Base-by-base conservation (phyloP, 2,113 vertebrate genomes). In the Dromaius novaehollandiae region DNA sequence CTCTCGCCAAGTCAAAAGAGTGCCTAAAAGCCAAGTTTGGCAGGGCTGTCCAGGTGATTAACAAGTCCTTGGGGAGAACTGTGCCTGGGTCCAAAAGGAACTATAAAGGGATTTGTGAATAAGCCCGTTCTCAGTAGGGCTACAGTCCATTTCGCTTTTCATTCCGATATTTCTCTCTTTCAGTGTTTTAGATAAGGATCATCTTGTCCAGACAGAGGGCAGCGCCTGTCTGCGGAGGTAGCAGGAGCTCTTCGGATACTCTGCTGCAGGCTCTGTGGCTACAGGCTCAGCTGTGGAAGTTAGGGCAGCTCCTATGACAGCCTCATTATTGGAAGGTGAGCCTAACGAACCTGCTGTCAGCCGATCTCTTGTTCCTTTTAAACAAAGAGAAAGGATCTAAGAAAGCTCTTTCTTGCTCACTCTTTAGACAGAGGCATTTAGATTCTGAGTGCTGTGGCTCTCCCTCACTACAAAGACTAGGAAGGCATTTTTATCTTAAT, bases 401-500 rank as follows among this genome's bases (percentile, higher is more conserved):
- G 93, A 77, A 91, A 88, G 30, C 70, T 79, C 56, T 83, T 86
- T 88, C 84, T 93, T 83, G 65, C 32, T 81, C 51, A 19, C 74
- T 94, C 79, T 94, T 94, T 86, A 94, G 82, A 88, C 42, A 83
- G 60, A 89, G 64, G 48, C 42, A 91, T 95, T 95, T 71, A 83
- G 73, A 83, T 75, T 44, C 25, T 81, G 74, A 82, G 70, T 21
- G 28, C 44, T 0, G 0, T 0, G 0, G 46, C 46, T 90, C 79
- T 81, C 44, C 14, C 50, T 82, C 11, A 0, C 82, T 86, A 93
- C 64, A 81, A 91, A 95, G 76, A 48, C 85, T 93, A 94, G 76
- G 79, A 90, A 94, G 74, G 77, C 75, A 88, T 91, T 96, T 95
- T 95, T 93, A 84, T 88, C 85, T 78, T 95, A 86, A 96, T 95